Base-by-base conservation (phyloP, 2,113 vertebrate genomes). In the Muscicapa adusta region DNA sequence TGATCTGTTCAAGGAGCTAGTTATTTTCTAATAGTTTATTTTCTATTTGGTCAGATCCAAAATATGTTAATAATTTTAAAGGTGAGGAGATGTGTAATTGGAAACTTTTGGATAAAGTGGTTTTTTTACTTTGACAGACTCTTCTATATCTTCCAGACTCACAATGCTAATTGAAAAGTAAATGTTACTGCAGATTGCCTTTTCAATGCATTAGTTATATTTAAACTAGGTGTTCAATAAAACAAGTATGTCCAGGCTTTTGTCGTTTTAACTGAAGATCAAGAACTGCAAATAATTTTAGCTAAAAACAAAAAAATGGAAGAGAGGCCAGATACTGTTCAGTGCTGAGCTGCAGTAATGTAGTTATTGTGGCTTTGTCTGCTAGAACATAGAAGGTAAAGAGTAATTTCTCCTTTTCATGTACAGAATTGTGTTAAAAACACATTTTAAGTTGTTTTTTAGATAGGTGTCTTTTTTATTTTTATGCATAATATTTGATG, bases 21-120 rank as follows among this genome's bases (percentile, higher is more conserved):
- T 89, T 93, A 10, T 86, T 92, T 92, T 92, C 36, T 92, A 60
- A 73, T n/a, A n/a, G n/a, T n/a, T n/a, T n/a, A n/a, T n/a, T n/a
- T n/a, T n/a, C n/a, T n/a, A n/a, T n/a, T n/a, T 78, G 53, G 29
- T 96, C 48, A 78, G 14, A 60, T 89, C 31, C 24, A 84, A 93
- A 75, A 50, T 81, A 42, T 50, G 17, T 60, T 93, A 53, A 72
- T 42, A 33, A 53, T 75, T 80, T 25, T 90, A n/a, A 66, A 66
- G 56, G 23, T 47, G 48, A 50, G 25, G 60, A 62, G 33, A 58
- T 77, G 22, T 82, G 12, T 65, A 75, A 56, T 17, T 82, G 51
- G 63, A 65, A 88, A 67, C 31, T 38, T 40, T 9, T 33, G 31
- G 29, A 22, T 77, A 71, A 82, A 61, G 8, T 43, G 3, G 38